Evolutionary conservation across 2,113 vertebrate genomes (phyloP).

Genomic region (Asarcornis scutulata): DNA sequence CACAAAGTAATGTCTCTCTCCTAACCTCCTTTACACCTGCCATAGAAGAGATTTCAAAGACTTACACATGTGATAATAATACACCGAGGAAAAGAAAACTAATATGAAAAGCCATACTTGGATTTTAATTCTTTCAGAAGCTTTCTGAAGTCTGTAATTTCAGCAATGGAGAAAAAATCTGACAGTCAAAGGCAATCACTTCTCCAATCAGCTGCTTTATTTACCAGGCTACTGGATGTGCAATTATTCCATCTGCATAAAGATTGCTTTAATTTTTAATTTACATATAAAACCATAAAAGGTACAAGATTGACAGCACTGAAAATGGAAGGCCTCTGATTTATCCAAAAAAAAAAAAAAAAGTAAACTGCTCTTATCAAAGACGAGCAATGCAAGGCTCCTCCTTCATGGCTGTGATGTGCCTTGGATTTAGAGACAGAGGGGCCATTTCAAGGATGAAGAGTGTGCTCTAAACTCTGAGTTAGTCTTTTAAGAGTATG

Average conservation of each 20-base stretch:
- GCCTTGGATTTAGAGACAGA: background rate
- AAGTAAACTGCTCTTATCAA: background rate
- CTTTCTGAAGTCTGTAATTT: constrained; percentile 28
- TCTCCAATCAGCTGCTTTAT: constrained; percentile 36
- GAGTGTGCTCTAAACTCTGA: background rate
- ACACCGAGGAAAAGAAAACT: background rate
- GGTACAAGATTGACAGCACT: background rate
- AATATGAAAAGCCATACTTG: background rate
- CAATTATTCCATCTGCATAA: constrained; percentile 22
- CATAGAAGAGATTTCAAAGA: background rate
- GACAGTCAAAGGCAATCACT: constrained; percentile 33
- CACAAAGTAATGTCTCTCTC: background rate
- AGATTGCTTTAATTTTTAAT: constrained; percentile 6
- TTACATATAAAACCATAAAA: background rate
- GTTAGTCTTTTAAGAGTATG: background rate
- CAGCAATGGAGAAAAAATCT: background rate
- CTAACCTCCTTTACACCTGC: background rate
- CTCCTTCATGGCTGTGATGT: background rate
- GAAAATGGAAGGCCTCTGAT: background rate
- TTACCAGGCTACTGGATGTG: background rate
- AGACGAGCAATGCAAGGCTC: background rate
- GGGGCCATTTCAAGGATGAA: background rate
- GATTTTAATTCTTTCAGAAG: constrained; percentile 25
- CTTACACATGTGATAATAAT: background rate
- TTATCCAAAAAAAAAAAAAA: background rate